A percentile compares a stretch with the other conserved stretches of the same genome.
phyloP scores from a whole-genome alignment of 37 sponge, comb jelly and placozoan species.

The Cliona cf. orientalis region DNA sequence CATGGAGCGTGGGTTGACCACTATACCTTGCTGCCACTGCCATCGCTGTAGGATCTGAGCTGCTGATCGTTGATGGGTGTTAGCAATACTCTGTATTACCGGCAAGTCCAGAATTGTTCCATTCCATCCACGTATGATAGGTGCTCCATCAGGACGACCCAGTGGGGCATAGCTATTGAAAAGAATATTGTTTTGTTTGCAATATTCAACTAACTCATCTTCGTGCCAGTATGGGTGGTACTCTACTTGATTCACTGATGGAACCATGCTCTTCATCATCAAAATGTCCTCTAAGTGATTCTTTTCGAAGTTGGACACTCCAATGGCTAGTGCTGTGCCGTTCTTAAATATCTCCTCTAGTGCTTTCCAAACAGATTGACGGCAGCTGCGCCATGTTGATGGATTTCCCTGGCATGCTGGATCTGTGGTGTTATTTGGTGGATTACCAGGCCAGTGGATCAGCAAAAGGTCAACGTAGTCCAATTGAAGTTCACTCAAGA shows the following conservation, averaged over 20 bases:
- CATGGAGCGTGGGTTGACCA: too few species aligned
- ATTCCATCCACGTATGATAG: too few species aligned
- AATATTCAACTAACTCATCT: conserved; percentile 21
- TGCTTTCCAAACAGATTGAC: conserved; percentile 27
- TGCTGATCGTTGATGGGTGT: too few species aligned
- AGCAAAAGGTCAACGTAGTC: conserved; percentile 37
- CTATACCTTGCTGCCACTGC: too few species aligned
- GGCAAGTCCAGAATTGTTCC: too few species aligned
- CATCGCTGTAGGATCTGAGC: too few species aligned
- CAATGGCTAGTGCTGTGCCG: conserved; percentile 33
- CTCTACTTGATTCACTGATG: conserved; percentile 43
- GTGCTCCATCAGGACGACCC: too few species aligned
- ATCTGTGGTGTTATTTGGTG: background rate
- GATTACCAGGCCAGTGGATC: conserved; percentile 19
- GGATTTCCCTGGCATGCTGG: conserved; percentile 18
- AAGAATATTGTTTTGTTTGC: too few species aligned
- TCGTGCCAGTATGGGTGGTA: conserved; percentile 42
- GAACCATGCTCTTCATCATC: background rate
- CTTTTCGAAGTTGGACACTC: conserved; percentile 27
- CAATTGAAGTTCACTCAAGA: conserved; percentile 12
- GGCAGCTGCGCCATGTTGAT: background rate
- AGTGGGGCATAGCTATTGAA: too few species aligned
- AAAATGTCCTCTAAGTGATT: conserved; percentile 20
- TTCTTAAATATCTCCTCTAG: conserved; percentile 1
- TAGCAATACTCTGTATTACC: too few species aligned